Conservation (phyloP, 2,113 vertebrate species). For the Indicator indicator region DNA sequence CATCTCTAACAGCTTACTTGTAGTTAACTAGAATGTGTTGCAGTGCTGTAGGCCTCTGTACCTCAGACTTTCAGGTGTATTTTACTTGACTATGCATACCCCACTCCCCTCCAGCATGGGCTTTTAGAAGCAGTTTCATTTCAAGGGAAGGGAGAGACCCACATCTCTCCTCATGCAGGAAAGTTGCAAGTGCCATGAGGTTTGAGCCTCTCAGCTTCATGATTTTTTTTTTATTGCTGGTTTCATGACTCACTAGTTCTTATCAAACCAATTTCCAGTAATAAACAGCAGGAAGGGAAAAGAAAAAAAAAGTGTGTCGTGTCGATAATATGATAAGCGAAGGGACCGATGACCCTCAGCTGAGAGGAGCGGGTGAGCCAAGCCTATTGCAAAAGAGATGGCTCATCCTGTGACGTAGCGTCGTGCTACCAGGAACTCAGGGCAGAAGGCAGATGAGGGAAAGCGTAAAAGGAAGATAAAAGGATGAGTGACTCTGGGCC, state of each 20-base stretch:
- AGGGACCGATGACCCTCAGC: neutral
- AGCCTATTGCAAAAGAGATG: neutral
- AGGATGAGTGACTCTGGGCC: neutral
- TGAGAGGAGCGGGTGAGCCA: neutral
- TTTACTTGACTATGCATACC: neutral
- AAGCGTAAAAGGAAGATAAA: neutral
- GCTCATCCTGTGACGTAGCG: neutral
- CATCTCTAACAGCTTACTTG: neutral
- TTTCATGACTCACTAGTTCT: conserved; percentile 29
- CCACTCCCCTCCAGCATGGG: accelerated
- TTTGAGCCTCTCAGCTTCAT: neutral
- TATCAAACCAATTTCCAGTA: conserved; percentile 47
- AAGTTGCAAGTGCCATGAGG: neutral
- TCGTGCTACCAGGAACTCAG: neutral
- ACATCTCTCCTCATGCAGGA: neutral
- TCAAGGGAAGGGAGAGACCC: neutral
- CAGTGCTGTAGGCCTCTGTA: neutral
- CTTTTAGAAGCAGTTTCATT: neutral
- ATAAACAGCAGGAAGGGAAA: neutral
- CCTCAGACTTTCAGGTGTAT: neutral
- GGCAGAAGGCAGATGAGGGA: neutral
- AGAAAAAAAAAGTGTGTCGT: neutral
- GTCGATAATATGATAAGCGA: neutral
- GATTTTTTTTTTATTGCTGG: neutral
- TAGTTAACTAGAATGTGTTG: neutral